Percentiles rank a stretch among this genome's conserved stretches.
These are phyloP conservation scores for Elymnias hypermnestra DNA, from an alignment of 1,140 invertebrate genomes.

Conservation along the genomic window DNA sequence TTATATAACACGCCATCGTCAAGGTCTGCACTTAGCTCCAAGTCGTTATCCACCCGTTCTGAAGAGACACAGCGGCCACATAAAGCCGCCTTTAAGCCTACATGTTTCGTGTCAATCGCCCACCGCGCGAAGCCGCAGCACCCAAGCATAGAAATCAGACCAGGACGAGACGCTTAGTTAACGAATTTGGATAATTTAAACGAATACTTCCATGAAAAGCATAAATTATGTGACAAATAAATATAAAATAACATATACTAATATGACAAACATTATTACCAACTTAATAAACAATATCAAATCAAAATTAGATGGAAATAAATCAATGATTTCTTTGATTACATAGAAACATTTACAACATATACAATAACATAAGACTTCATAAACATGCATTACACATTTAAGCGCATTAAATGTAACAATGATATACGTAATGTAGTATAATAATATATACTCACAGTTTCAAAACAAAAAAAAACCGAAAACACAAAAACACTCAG, in stretches of 20 bases:
- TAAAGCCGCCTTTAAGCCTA: conserved; percentile 76
- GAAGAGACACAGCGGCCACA: conserved; percentile 80
- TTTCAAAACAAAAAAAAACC: conserved; percentile 8
- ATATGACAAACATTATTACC: neutral
- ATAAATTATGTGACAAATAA: neutral
- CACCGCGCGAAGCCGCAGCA: conserved; percentile 51
- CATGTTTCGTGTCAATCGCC: conserved; percentile 38
- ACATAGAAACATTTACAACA: neutral
- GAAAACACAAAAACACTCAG: conserved; percentile 15
- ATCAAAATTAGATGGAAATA: neutral
- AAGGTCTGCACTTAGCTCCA: conserved; percentile 83
- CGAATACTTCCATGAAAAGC: neutral
- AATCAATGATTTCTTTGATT: neutral
- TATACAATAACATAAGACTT: conserved; percentile 8
- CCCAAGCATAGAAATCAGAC: conserved; percentile 73
- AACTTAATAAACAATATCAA: neutral
- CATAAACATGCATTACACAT: conserved; percentile 28
- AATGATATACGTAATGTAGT: conserved; percentile 14
- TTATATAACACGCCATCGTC: conserved; percentile 90
- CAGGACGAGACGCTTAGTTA: conserved; percentile 37
- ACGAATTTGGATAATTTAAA: neutral
- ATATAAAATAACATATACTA: neutral
- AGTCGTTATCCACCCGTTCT: conserved; percentile 79
- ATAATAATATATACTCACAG: conserved; percentile 4
- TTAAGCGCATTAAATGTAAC: conserved; percentile 20